phyloP scores from a whole-genome alignment of 2,113 vertebrate species.

The Chelonoidis abingdonii region DNA sequence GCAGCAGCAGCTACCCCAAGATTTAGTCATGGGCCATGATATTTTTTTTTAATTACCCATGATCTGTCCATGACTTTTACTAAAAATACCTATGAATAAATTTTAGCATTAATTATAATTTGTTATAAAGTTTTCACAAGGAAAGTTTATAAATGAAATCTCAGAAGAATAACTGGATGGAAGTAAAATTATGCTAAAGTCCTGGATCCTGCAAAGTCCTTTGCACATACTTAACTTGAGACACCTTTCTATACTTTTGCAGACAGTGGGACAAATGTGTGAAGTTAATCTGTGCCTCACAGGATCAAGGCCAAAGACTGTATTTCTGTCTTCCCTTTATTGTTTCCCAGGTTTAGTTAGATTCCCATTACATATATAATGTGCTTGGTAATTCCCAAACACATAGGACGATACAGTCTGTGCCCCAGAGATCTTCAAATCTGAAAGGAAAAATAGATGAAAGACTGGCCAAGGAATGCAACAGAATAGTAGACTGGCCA shows the following conservation, averaged over 20 bases:
- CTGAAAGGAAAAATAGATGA: background rate
- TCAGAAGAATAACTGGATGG: background rate
- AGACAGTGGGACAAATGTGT: background rate
- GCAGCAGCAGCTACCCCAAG: too few species aligned
- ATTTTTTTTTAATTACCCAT: too few species aligned
- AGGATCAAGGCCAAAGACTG: background rate
- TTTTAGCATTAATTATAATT: too few species aligned
- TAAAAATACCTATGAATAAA: too few species aligned
- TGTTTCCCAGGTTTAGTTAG: too few species aligned
- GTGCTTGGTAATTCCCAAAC: too few species aligned
- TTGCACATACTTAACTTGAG: background rate
- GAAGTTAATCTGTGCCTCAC: background rate
- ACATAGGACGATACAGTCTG: too few species aligned
- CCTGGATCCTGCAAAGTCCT: background rate
- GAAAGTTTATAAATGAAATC: background rate
- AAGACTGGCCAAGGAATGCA: rapidly evolving
- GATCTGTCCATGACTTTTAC: too few species aligned
- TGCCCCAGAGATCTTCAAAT: background rate
- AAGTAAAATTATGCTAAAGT: background rate
- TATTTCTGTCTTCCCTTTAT: background rate
- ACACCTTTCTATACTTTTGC: background rate
- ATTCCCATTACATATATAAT: too few species aligned
- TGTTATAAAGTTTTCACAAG: background rate
- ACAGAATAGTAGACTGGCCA: rapidly evolving
- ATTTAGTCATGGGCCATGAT: too few species aligned